phyloP scores from a whole-genome alignment of 2,797 vertebrate genomes.

The Psittacula derbiana region DNA sequence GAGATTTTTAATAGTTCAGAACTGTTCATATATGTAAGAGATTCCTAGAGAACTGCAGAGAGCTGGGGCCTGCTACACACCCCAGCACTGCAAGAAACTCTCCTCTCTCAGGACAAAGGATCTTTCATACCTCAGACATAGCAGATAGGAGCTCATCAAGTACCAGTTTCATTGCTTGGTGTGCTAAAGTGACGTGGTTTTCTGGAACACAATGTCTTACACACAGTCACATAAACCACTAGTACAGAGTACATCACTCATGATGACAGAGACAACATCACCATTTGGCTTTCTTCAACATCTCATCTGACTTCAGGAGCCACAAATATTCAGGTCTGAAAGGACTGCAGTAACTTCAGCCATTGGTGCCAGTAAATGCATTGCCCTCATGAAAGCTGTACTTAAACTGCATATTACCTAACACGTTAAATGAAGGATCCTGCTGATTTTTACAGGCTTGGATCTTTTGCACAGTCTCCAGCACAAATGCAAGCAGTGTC shows the following conservation, averaged over 20 bases:
- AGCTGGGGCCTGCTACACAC: not conserved
- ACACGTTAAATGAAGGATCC: not conserved
- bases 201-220: not conserved
- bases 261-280: constrained; percentile 20
- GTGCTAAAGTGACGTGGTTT: not conserved
- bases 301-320: not conserved
- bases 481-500: not conserved
- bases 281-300: not conserved
- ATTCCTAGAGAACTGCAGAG: not conserved
- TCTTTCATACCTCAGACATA: not conserved
- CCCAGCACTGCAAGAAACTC: not conserved
- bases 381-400: not conserved
- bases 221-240: not conserved
- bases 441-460: constrained; percentile 2
- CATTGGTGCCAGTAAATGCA: not conserved
- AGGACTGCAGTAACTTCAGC: not conserved
- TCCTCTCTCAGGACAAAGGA: not conserved
- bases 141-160: not conserved
- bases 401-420: not conserved
- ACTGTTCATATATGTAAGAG: not conserved
- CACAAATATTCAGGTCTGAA: not conserved
- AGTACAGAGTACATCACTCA: not conserved
- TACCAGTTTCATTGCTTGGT: not conserved
- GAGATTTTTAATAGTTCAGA: not conserved
- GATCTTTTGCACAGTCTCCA: not conserved